These are phyloP conservation scores for Arrhamphus sclerolepis DNA, from an alignment of 2,797 vertebrate genomes.

Conservation along the genomic window DNA sequence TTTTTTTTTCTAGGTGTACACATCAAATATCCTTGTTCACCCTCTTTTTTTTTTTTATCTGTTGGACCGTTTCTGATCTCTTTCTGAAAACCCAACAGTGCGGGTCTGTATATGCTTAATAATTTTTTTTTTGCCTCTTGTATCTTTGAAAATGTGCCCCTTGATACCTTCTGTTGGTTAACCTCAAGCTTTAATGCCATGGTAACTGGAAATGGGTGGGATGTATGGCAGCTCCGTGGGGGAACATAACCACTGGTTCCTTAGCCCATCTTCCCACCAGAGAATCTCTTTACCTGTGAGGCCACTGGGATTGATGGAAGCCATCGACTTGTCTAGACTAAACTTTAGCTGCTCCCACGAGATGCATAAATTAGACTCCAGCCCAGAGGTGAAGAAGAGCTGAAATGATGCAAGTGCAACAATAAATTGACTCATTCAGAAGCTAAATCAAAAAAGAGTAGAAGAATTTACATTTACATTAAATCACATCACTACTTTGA, in stretches of 20 bases:
- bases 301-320: conserved; percentile 55
- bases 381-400: conserved; percentile 60
- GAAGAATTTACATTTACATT: conserved; percentile 44
- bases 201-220: conserved; percentile 76
- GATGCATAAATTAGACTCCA: conserved; percentile 64
- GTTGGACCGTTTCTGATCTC: conserved; percentile 2
- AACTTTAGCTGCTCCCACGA: conserved; percentile 44
- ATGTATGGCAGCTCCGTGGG: conserved; percentile 42
- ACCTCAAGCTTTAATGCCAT: conserved; percentile 70
- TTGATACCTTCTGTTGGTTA: conserved; percentile 59
- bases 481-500: not conserved
- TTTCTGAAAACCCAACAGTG: not conserved
- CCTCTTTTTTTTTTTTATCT: too few relatives aligned
- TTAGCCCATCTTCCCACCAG: conserved; percentile 47
- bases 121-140: not conserved
- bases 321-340: conserved; percentile 77
- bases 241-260: conserved; percentile 37
- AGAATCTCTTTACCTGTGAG: conserved; percentile 48
- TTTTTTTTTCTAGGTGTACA: too few relatives aligned
- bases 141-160: conserved; percentile 34
- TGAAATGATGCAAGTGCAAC: conserved; percentile 75
- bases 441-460: conserved; percentile 25
- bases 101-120: too few relatives aligned
- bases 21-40: too few relatives aligned
- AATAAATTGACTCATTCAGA: conserved; percentile 60